These are phyloP conservation scores for Astur gentilis DNA, from an alignment of 2,113 vertebrate genomes.

Conservation along the genomic window DNA sequence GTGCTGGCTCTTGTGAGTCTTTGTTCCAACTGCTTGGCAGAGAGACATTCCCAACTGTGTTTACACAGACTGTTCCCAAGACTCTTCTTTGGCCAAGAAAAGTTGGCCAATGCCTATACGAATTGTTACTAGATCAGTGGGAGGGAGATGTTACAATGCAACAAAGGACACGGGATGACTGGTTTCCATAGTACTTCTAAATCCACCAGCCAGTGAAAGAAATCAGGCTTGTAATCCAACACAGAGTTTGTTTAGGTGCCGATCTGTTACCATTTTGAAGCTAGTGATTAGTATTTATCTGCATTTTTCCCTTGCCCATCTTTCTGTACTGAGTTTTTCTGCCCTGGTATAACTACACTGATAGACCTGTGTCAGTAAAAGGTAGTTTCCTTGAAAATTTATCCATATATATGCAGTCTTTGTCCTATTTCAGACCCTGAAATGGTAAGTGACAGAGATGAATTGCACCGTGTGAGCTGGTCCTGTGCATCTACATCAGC, in stretches of 20 bases:
- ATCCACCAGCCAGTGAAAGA: neutral
- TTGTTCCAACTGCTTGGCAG: neutral
- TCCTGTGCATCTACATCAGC: neutral
- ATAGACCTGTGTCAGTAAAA: neutral
- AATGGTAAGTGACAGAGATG: neutral
- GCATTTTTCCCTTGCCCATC: neutral
- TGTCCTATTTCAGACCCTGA: neutral
- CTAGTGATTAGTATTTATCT: neutral
- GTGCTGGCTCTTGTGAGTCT: neutral
- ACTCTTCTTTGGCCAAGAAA: neutral
- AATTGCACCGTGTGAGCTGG: neutral
- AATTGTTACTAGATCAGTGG: neutral
- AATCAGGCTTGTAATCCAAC: neutral
- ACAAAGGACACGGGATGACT: neutral
- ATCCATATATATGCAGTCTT: neutral
- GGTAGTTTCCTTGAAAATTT: neutral
- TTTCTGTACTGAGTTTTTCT: neutral
- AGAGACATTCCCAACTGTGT: neutral
- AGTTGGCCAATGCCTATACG: neutral
- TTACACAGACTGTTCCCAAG: neutral
- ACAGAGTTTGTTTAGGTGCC: neutral
- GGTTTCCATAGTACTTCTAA: neutral
- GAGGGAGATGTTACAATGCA: neutral
- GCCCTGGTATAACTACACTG: neutral
- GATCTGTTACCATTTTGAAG: neutral